Percentiles rank a stretch among this genome's conserved stretches.
Evolutionary conservation across 2,888 invertebrate species (phyloP).

Genomic region (Stenoptilia bipunctidactyla): DNA sequence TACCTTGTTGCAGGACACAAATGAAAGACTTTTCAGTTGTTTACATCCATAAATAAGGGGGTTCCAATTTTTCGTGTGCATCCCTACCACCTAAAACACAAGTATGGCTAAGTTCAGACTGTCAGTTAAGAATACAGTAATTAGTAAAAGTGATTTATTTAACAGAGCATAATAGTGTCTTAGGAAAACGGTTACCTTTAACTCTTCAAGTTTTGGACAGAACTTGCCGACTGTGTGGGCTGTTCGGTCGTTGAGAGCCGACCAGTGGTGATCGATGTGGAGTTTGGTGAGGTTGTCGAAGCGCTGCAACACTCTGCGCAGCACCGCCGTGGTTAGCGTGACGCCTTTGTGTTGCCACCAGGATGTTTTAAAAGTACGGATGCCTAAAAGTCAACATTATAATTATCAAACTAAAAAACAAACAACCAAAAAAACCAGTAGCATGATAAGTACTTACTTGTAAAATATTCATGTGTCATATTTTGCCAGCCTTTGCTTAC

Average conservation of each 20-base stretch:
- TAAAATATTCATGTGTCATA: conserved; percentile 60
- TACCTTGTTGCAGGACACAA: conserved; percentile 59
- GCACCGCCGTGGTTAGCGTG: conserved; percentile 52
- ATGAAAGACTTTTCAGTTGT: conserved; percentile 50
- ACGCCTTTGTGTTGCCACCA: conserved; percentile 43
- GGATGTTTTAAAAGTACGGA: conserved; percentile 49
- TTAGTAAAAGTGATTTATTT: neutral
- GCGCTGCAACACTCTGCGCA: conserved; percentile 61
- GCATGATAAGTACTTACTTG: conserved; percentile 27
- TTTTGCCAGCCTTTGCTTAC: conserved; percentile 71
- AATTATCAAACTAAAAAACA: too few species aligned
- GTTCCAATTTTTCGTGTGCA: conserved; percentile 66
- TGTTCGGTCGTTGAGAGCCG: conserved; percentile 62
- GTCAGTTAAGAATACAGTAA: neutral
- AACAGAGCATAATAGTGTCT: neutral
- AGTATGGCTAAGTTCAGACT: too few species aligned
- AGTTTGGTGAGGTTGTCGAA: conserved; percentile 57
- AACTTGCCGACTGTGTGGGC: conserved; percentile 68
- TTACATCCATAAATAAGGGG: conserved; percentile 62
- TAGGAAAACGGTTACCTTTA: conserved; percentile 38
- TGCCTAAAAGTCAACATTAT: too few species aligned
- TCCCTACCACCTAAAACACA: conserved; percentile 55
- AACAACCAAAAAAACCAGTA: too few species aligned
- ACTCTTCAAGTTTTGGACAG: conserved; percentile 65
- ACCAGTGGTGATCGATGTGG: conserved; percentile 60